phyloP scores from a whole-genome alignment of 1,140 invertebrate species.

The Calliopsis andreniformis region DNA sequence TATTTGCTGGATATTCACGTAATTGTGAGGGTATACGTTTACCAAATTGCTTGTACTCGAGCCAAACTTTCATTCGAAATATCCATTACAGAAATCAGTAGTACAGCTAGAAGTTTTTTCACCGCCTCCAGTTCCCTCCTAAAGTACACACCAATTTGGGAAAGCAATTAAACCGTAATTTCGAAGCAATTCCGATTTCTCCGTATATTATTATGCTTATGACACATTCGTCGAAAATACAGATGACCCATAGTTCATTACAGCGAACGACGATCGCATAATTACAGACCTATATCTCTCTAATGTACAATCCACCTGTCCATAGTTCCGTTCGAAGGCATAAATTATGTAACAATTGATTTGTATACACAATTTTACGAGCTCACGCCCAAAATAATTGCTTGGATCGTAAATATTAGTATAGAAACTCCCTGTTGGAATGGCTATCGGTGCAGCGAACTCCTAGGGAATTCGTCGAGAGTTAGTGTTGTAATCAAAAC shows the following conservation, averaged over 20 bases:
- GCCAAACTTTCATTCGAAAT: background rate
- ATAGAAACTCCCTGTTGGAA: constrained; percentile 20
- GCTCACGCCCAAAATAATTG: constrained; percentile 20
- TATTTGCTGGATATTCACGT: background rate
- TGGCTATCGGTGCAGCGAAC: background rate
- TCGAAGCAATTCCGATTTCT: too few species aligned
- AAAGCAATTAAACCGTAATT: too few species aligned
- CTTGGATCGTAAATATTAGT: constrained; percentile 21
- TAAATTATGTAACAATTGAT: constrained; percentile 39
- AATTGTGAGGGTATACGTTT: background rate
- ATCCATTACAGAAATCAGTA: background rate
- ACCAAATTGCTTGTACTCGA: background rate
- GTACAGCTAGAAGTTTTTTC: too few species aligned
- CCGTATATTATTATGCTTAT: too few species aligned
- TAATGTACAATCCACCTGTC: constrained; percentile 30
- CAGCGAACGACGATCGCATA: background rate
- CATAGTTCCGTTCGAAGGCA: constrained; percentile 5
- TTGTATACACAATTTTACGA: constrained; percentile 26
- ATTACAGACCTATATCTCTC: constrained; percentile 13
- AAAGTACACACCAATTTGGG: too few species aligned
- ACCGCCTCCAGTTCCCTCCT: too few species aligned
- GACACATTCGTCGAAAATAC: background rate
- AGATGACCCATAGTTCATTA: background rate
- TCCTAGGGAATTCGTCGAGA: constrained; percentile 18
- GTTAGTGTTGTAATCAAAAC: constrained; percentile 24